Conservation (phyloP, 2,888 invertebrate genomes). For the Drosophila paranaensis region DNA sequence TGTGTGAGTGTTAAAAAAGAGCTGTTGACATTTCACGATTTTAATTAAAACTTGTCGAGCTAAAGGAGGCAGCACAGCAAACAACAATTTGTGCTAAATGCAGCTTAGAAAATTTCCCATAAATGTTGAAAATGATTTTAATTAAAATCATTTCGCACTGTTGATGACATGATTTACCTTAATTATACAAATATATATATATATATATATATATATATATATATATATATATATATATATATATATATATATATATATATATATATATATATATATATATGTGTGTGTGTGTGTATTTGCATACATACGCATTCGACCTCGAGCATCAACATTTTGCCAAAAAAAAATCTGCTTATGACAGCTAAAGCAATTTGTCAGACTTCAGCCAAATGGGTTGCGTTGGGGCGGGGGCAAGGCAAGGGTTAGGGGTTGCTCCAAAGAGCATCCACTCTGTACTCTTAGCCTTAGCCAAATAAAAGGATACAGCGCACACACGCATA, state of each 20-base stretch:
- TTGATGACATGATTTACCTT: conserved; percentile 58
- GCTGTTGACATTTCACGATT: conserved; percentile 68
- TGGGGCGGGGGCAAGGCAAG: background rate
- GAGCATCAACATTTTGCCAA: conserved; percentile 4
- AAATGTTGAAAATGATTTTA: conserved; percentile 57
- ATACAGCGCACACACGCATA: conserved; percentile 8
- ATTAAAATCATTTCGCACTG: conserved; percentile 50
- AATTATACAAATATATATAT: conserved; percentile 18
- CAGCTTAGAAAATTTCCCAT: conserved; percentile 44
- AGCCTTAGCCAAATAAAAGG: conserved; percentile 30
- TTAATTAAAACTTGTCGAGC: conserved; percentile 58
- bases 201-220: background rate
- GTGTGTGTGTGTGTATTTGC: no score
- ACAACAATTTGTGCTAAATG: conserved; percentile 60
- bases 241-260: background rate
- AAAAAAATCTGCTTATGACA: conserved; percentile 51
- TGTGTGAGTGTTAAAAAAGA: conserved; percentile 41
- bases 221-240: background rate
- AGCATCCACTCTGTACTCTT: background rate
- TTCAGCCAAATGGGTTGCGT: conserved; percentile 2
- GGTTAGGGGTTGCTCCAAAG: background rate
- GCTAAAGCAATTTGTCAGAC: conserved; percentile 44
- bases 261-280: background rate
- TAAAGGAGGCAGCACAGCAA: background rate
- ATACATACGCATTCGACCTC: conserved; percentile 11